Percentiles rank a stretch among this genome's conserved stretches.
These are phyloP conservation scores for Colostygia pectinataria DNA, from an alignment of 2,888 invertebrate genomes.

Conservation along the genomic window DNA sequence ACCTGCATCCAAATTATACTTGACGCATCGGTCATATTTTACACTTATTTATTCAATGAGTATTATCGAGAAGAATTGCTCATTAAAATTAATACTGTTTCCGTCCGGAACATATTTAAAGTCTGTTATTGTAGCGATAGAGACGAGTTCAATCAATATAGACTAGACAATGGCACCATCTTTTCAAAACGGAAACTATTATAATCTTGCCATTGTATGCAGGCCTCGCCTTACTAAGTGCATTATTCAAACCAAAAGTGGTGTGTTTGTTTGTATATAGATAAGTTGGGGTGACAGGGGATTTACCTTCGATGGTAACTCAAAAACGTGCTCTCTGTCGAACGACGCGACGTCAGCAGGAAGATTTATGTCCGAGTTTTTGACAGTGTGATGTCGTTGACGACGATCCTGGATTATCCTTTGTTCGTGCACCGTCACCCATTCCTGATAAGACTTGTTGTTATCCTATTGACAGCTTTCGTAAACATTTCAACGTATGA, in stretches of 20 bases:
- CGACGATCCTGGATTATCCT: constrained; percentile 73
- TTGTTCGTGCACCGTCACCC: constrained; percentile 67
- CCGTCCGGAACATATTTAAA: constrained; percentile 60
- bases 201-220: constrained; percentile 76
- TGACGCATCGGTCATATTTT: constrained; percentile 23
- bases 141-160: constrained; percentile 76
- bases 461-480: constrained; percentile 48
- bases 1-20: constrained; percentile 31
- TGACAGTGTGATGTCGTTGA: constrained; percentile 64
- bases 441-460: constrained; percentile 63
- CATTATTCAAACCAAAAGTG: constrained; percentile 79
- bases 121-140: constrained; percentile 52
- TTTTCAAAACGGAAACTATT: constrained; percentile 82
- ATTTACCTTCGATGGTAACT: constrained; percentile 55
- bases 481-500: constrained; percentile 19
- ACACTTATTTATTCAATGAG: constrained; percentile 34
- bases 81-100: constrained; percentile 47
- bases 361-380: constrained; percentile 75
- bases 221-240: constrained; percentile 71
- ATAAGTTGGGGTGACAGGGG: constrained; percentile 66
- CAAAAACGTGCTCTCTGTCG: constrained; percentile 58
- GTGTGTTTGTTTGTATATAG: constrained; percentile 75
- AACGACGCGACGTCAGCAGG: constrained; percentile 64
- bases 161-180: constrained; percentile 78
- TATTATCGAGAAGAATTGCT: constrained; percentile 32